These are phyloP conservation scores for Lepidonotus clava DNA, from an alignment of 2,888 invertebrate genomes.

Conservation along the genomic window DNA sequence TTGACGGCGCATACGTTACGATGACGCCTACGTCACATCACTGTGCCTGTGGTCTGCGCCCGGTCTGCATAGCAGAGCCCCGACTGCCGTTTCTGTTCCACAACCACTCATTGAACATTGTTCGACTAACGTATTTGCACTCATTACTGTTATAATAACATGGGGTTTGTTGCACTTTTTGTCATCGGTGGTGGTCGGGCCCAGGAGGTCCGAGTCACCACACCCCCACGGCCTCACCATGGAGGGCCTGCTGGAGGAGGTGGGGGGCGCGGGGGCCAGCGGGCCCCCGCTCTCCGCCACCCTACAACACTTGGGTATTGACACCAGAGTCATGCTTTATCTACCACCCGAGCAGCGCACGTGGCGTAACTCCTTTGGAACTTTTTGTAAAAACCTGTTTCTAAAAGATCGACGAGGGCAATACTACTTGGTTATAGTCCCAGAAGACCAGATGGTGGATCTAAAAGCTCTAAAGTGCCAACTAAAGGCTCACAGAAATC, in stretches of 20 bases:
- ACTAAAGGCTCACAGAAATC: conserved; percentile 69
- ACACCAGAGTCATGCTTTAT: not conserved
- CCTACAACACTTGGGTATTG: conserved; percentile 50
- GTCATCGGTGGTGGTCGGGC: not conserved
- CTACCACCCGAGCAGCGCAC: not conserved
- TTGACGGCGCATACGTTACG: no score
- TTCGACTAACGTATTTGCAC: no score
- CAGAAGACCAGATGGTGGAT: conserved; percentile 66
- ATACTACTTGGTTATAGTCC: conserved; percentile 67
- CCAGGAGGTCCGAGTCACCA: not conserved
- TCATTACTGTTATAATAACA: no score
- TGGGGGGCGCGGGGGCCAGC: not conserved
- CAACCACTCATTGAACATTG: no score
- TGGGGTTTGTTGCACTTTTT: not conserved
- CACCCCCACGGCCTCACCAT: conserved; percentile 1
- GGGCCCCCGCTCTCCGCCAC: conserved; percentile 16
- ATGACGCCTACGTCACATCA: no score
- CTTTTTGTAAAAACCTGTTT: conserved; percentile 72
- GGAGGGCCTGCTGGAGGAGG: not conserved
- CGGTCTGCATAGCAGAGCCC: no score
- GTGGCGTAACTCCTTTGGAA: conserved; percentile 58
- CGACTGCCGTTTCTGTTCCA: no score
- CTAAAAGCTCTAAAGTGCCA: conserved; percentile 66
- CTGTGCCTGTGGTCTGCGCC: no score
- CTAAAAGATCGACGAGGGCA: conserved; percentile 71